These are phyloP conservation scores for Dysmachus trigonus DNA, from an alignment of 2,888 invertebrate species.

Conservation along the genomic window DNA sequence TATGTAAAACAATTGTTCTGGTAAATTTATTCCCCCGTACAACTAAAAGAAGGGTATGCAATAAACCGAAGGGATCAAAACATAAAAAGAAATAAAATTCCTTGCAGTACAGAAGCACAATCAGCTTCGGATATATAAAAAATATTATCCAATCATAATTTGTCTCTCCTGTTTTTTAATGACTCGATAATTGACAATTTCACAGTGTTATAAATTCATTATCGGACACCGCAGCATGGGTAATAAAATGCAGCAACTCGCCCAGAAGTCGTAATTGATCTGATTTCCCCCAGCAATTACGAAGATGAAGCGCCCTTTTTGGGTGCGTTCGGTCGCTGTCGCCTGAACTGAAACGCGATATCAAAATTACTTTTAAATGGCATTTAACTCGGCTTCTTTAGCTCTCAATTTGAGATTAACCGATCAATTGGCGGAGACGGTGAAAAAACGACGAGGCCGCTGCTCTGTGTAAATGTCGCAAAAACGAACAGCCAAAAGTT, in stretches of 20 bases:
- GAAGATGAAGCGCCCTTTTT: not conserved
- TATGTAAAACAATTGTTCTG: too few relatives aligned
- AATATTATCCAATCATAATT: not conserved
- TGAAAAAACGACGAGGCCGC: constrained; percentile 1
- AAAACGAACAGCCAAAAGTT: not conserved
- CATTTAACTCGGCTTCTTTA: constrained; percentile 37
- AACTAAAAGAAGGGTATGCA: too few relatives aligned
- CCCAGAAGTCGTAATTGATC: not conserved
- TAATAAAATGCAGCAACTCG: not conserved
- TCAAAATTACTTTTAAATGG: constrained; percentile 48
- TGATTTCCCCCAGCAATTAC: not conserved
- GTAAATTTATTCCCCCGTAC: too few relatives aligned
- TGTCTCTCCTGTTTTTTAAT: not conserved
- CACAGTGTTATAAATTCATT: not conserved
- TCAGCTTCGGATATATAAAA: not conserved
- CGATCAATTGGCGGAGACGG: constrained; percentile 36
- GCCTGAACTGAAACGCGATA: constrained; percentile 44
- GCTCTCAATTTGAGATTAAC: constrained; percentile 33
- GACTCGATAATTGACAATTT: not conserved
- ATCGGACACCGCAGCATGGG: not conserved
- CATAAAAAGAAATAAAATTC: too few relatives aligned
- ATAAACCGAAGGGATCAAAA: too few relatives aligned
- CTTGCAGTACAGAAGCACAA: not conserved
- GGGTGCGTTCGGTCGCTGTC: too few relatives aligned
- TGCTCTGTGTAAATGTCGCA: not conserved